These are phyloP conservation scores for Dasypus novemcinctus DNA, from an alignment of 2,113 vertebrate species.

Conservation along the genomic window DNA sequence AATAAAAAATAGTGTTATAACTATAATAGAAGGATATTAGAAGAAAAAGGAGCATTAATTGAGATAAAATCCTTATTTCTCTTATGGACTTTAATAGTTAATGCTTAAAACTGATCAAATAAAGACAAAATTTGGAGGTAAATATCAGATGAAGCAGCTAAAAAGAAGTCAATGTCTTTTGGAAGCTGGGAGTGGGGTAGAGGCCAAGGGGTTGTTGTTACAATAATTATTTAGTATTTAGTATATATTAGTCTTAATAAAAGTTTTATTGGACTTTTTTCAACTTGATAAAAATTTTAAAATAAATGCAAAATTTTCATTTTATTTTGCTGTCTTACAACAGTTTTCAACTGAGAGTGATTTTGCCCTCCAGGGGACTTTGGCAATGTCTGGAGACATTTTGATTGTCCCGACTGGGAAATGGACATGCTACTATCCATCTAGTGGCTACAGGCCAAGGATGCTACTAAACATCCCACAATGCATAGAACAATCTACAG, in stretches of 20 bases:
- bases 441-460: background rate
- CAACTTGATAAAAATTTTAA: constrained; percentile 46
- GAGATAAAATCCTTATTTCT: constrained; percentile 33
- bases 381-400: background rate
- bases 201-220: background rate
- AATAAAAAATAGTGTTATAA: background rate
- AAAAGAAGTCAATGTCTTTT: background rate
- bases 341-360: background rate
- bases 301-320: constrained; percentile 3
- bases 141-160: constrained; percentile 8
- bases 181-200: background rate
- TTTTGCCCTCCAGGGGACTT: background rate
- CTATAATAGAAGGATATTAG: background rate
- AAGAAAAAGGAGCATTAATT: background rate
- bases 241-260: constrained; percentile 30
- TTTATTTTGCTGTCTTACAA: constrained; percentile 37
- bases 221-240: background rate
- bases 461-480: background rate
- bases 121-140: constrained; percentile 22
- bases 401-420: background rate
- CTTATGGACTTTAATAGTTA: background rate
- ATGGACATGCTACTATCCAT: background rate
- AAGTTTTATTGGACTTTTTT: constrained; percentile 34
- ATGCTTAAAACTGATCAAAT: constrained; percentile 15
- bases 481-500: background rate